Evolutionary conservation across 2,888 invertebrate genomes (phyloP).

Genomic region (Meiosimyza platycephala): DNA sequence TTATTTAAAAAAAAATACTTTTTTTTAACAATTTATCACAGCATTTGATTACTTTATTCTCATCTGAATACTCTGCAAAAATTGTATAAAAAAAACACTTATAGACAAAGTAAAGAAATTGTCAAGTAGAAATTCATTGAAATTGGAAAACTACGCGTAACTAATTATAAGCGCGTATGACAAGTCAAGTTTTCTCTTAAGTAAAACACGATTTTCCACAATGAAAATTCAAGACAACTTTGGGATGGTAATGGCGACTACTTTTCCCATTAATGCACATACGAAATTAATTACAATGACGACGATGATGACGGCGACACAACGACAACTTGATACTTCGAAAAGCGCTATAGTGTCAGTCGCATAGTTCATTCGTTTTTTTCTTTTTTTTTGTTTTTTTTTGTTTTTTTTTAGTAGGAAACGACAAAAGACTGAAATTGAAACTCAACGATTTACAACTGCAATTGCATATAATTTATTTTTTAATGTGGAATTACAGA

Average conservation of each 20-base stretch:
- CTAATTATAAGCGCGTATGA: conserved; percentile 4
- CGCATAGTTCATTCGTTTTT: no score
- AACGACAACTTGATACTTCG: no score
- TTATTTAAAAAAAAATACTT: conserved; percentile 17
- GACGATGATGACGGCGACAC: neutral
- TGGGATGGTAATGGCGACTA: neutral
- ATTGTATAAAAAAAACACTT: neutral
- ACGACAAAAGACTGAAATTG: no score
- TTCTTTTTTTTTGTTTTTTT: no score
- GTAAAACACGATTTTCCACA: conserved; percentile 10
- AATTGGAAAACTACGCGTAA: conserved; percentile 8
- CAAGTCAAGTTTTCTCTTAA: conserved; percentile 15
- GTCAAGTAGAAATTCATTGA: neutral
- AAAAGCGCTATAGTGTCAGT: no score
- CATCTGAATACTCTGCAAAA: neutral
- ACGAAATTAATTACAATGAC: conserved; percentile 29
- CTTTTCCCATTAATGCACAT: conserved; percentile 25
- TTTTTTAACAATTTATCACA: conserved; percentile 23
- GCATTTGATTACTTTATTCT: conserved; percentile 15
- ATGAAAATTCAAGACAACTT: neutral
- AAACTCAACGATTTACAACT: no score
- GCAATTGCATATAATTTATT: no score
- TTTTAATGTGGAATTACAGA: no score
- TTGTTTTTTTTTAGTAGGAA: no score
- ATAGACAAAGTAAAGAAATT: neutral